Percentiles rank a stretch among this genome's conserved stretches.
These are phyloP conservation scores for Metalampra italica DNA, from an alignment of 2,888 invertebrate genomes.

Conservation along the genomic window DNA sequence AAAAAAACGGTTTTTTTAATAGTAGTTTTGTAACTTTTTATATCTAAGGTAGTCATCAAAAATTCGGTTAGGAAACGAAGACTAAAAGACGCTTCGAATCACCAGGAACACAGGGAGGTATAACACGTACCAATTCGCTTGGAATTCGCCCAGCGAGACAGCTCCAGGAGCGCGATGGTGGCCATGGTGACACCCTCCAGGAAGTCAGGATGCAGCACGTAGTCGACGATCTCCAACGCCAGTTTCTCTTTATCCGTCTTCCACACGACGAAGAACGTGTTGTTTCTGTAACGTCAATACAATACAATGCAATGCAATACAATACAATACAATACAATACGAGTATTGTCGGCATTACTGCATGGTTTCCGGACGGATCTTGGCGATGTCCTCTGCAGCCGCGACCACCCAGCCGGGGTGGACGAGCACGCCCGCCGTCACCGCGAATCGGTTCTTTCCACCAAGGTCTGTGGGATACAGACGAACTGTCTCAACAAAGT, in stretches of 20 bases:
- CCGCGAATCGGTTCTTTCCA: conserved; percentile 32
- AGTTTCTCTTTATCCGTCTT: conserved; percentile 24
- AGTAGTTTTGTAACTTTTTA: neutral
- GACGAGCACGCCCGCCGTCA: conserved; percentile 42
- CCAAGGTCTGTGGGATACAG: conserved; percentile 29
- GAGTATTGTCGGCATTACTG: neutral
- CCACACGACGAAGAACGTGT: conserved; percentile 52
- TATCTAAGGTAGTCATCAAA: too few relatives aligned
- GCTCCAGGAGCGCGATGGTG: conserved; percentile 43
- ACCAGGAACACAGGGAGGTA: neutral
- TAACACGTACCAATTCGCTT: neutral
- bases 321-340: neutral
- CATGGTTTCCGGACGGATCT: conserved; percentile 19
- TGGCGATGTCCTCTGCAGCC: conserved; percentile 48
- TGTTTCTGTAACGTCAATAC: conserved; percentile 36
- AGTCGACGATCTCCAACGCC: conserved; percentile 37
- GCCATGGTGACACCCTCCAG: conserved; percentile 32
- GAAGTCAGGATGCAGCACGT: conserved; percentile 47
- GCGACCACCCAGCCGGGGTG: conserved; percentile 47
- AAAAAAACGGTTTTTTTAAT: too few relatives aligned
- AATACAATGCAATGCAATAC: neutral
- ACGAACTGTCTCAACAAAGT: neutral
- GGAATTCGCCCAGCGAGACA: conserved; percentile 22
- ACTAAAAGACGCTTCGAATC: too few relatives aligned
- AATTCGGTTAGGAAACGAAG: too few relatives aligned